phyloP scores from a whole-genome alignment of 2,797 vertebrate genomes.

The Avahi laniger region DNA sequence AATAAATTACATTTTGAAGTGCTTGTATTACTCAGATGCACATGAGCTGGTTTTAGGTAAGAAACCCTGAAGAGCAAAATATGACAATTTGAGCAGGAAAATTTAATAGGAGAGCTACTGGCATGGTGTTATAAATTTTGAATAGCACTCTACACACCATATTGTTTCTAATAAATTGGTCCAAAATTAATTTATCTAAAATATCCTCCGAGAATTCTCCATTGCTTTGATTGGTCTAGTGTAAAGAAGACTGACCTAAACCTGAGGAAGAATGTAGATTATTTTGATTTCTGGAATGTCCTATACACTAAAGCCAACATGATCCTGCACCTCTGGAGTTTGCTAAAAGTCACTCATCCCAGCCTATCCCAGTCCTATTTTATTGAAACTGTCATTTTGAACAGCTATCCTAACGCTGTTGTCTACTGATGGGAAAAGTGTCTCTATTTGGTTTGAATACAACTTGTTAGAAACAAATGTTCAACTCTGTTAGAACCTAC shows the following conservation, averaged over 20 bases:
- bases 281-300: neutral
- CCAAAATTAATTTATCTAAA: neutral
- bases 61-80: constrained; percentile 15
- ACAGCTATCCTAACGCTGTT: neutral
- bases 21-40: constrained; percentile 31
- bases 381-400: neutral
- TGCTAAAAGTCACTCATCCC: neutral
- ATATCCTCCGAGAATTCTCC: neutral
- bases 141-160: neutral
- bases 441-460: neutral
- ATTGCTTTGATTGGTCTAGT: neutral
- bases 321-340: neutral
- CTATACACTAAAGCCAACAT: neutral
- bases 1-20: constrained; percentile 49
- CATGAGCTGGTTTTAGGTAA: constrained; percentile 24
- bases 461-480: neutral
- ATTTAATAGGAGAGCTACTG: neutral
- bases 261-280: neutral
- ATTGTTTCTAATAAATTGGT: neutral
- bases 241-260: neutral
- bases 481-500: neutral
- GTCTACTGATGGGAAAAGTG: neutral
- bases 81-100: neutral
- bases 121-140: neutral
- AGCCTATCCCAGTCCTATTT: neutral